Conservation (phyloP, 2,888 invertebrate genomes). For the Suillia variegata region DNA sequence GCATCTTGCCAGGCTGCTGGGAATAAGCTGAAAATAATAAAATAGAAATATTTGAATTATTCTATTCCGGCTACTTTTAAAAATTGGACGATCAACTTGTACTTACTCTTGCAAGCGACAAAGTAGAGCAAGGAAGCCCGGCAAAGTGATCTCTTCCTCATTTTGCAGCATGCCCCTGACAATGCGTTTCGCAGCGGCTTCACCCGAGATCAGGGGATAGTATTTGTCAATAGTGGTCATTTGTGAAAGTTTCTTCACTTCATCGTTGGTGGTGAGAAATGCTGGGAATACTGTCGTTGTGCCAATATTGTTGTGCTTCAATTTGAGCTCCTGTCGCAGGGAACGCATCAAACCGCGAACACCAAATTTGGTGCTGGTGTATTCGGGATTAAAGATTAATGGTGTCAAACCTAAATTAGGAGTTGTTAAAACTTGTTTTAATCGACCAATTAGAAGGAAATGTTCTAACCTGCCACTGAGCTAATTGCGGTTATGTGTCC, state of each 20-base stretch:
- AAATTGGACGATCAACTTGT: no score
- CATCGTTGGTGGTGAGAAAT: constrained; percentile 50
- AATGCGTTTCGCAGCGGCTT: constrained; percentile 32
- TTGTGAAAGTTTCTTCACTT: constrained; percentile 17
- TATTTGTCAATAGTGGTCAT: not conserved
- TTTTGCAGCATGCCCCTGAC: constrained; percentile 41
- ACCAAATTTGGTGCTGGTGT: constrained; percentile 57
- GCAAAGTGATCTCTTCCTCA: constrained; percentile 41
- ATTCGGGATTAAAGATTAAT: constrained; percentile 35
- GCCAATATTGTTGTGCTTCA: constrained; percentile 37
- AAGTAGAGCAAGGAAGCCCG: constrained; percentile 15
- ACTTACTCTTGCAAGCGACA: constrained; percentile 31
- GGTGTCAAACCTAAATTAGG: constrained; percentile 36
- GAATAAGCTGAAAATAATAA: no score
- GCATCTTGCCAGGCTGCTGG: no score
- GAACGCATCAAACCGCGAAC: constrained; percentile 51
- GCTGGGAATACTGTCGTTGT: constrained; percentile 50
- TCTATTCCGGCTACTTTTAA: no score
- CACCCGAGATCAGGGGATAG: constrained; percentile 36
- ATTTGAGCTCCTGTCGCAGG: constrained; percentile 46
- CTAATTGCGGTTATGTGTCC: constrained; percentile 59
- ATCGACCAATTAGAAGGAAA: no score
- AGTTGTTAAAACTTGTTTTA: no score
- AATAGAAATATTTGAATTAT: no score
- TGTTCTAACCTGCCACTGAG: constrained; percentile 44